Percentiles rank a stretch among this genome's conserved stretches.
Evolutionary conservation across 1,140 invertebrate species (phyloP).

Genomic region (Bombus waltoni): DNA sequence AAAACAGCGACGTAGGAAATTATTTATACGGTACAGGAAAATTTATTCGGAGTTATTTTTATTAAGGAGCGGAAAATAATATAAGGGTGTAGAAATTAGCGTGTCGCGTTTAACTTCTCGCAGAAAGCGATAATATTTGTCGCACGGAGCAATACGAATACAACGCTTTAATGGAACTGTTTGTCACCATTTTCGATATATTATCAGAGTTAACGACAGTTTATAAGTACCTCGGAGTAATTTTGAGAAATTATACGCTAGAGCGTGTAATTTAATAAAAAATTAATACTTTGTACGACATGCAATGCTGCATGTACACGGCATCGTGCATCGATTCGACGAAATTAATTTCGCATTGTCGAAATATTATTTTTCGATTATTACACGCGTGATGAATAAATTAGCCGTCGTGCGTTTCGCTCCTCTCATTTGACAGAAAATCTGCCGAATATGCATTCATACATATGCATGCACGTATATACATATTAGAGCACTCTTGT

Average conservation of each 20-base stretch:
- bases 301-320: no score
- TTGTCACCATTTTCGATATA: background rate
- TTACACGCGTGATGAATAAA: constrained; percentile 59
- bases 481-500: constrained; percentile 67
- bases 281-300: background rate
- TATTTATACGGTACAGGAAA: background rate
- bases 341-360: constrained; percentile 55
- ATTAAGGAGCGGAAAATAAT: background rate
- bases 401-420: constrained; percentile 48
- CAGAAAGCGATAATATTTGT: background rate
- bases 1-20: background rate
- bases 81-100: background rate
- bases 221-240: background rate
- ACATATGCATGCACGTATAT: constrained; percentile 66
- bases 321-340: background rate
- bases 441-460: constrained; percentile 68
- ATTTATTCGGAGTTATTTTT: background rate
- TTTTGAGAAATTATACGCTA: background rate
- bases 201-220: background rate
- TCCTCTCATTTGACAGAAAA: constrained; percentile 63
- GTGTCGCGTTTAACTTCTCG: no score
- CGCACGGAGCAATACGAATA: background rate
- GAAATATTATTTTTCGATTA: constrained; percentile 63
- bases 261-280: constrained; percentile 3
- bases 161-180: background rate